Evolutionary conservation across 2,797 vertebrate species (phyloP).

Genomic region (Cuniculus paca): DNA sequence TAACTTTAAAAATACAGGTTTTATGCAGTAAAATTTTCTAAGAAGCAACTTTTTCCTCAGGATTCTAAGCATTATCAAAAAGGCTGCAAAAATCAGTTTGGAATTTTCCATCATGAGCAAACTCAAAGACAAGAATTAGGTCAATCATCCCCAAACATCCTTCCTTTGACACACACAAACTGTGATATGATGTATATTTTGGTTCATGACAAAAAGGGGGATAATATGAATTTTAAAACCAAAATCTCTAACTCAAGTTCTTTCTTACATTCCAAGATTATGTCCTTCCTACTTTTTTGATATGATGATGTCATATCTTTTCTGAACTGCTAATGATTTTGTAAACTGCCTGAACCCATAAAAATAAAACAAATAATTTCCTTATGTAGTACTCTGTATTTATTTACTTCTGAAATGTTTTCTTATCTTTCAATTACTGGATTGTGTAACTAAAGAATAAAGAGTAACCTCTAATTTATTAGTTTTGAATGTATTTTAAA

Average conservation of each 20-base stretch:
- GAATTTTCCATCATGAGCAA: constrained; percentile 51
- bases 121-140: not conserved
- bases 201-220: not conserved
- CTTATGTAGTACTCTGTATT: not conserved
- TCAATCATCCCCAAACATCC: not conserved
- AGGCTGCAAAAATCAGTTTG: not conserved
- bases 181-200: not conserved
- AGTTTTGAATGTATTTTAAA: constrained; percentile 3
- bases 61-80: not conserved
- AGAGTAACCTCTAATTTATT: not conserved
- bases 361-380: not conserved
- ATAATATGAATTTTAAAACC: not conserved
- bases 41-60: not conserved
- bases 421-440: not conserved
- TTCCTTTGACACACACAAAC: not conserved
- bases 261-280: not conserved
- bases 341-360: not conserved
- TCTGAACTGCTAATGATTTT: constrained; percentile 26
- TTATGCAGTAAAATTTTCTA: not conserved
- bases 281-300: not conserved
- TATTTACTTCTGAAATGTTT: not conserved
- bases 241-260: not conserved
- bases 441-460: not conserved
- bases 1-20: not conserved
- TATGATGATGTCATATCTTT: not conserved